Percentiles rank a stretch among this genome's conserved stretches.
Conservation (phyloP, 2,888 invertebrate species). For the Ichneumon xanthorius region DNA sequence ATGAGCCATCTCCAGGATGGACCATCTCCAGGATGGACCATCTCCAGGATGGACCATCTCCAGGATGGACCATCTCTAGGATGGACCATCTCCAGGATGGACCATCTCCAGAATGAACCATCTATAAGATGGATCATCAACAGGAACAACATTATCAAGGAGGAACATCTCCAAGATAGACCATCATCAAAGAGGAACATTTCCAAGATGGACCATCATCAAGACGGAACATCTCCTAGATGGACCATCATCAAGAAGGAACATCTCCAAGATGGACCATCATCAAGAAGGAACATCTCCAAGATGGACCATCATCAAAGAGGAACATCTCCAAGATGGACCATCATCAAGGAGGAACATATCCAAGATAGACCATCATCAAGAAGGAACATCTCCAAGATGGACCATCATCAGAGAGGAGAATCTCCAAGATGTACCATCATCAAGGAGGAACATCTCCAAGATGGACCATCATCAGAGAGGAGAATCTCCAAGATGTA, state of each 20-base stretch:
- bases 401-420: neutral
- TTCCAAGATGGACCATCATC: neutral
- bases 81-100: neutral
- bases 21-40: neutral
- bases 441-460: neutral
- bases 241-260: neutral
- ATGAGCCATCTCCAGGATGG: neutral
- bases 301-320: neutral
- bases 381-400: neutral
- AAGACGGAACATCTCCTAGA: neutral
- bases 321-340: neutral
- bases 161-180: no score
- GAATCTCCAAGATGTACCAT: neutral
- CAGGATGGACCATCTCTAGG: neutral
- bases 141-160: no score
- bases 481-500: no score
- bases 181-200: neutral
- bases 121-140: no score
- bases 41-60: neutral
- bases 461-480: neutral
- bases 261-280: neutral
- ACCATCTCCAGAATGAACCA: no score
- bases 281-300: neutral
- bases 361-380: neutral
- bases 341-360: neutral